Evolutionary conservation across 1,140 invertebrate species (phyloP), one percentile per base, ranked within the genome.

Genomic region (Chlorops oryzae): DNA sequence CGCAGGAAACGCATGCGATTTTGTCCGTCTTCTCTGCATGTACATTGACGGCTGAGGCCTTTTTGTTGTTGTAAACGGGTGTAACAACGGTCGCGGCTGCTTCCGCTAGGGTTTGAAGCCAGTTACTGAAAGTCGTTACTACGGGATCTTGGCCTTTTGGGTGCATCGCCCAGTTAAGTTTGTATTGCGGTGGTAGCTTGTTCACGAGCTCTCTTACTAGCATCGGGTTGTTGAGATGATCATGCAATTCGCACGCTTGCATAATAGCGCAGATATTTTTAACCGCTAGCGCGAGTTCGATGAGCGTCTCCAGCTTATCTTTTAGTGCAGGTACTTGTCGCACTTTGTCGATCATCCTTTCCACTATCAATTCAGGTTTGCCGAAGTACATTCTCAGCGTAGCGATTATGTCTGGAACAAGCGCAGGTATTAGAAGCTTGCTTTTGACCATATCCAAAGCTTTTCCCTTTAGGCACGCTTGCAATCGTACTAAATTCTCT

Each of bases 161-260:
- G n/a, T 27, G 24, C 27, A 49, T 49, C 15, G 47, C 47, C 47
- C 47, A 49, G 28, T 9, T 49, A 10, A 49, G 21, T 32, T 40
- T 40, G 6, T 40, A 38, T 10, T 41, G 27, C 12, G 20, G 27
- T 17, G 47, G 47, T 15, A 49, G 22, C 18, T 49, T 49, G 23
- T 49, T 25, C 6, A 49, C 25, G 9, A 49, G 21, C 20, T 9
- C 22, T 20, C 41, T 49, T 3, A 41, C 37, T 12, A 49, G 25
- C 15, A 49, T 5, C 12, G 37, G 47, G 12, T 49, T 49, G 17
- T 32, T 39, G 5, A 49, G 32, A 21, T 50, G 39, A 18, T 38
- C 38, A 18, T 13, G 13, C 47, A 50, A 13, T 5, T 50, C 6
- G 12, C 24, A 50, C 7, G 38, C 39, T 34, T 50, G 38, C 47